phyloP scores from a whole-genome alignment of 1,140 invertebrate genomes.

The Caenorhabditis elegans region DNA sequence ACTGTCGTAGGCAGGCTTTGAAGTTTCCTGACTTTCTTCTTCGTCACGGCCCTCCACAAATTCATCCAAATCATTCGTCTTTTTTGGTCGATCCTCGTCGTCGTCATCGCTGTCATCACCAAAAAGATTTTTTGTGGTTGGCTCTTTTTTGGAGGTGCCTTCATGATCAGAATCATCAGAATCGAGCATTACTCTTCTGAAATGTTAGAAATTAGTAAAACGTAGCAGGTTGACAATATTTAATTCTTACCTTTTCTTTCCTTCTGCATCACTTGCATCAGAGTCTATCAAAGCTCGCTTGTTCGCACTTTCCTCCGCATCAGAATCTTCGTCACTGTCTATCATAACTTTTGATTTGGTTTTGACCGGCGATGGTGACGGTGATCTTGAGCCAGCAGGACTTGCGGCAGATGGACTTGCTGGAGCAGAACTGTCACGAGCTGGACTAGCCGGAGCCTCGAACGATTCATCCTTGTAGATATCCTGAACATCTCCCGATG shows the following conservation, averaged over 20 bases:
- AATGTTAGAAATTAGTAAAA: neutral
- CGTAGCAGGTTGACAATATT: too few relatives aligned
- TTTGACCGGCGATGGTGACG: neutral
- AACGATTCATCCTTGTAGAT: neutral
- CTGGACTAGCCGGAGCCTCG: neutral
- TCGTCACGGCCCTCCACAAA: neutral
- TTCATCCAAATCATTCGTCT: conserved; percentile 27
- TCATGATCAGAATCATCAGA: conserved; percentile 22
- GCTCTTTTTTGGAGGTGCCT: neutral
- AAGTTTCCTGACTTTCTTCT: neutral
- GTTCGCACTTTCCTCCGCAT: neutral
- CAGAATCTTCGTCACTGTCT: neutral
- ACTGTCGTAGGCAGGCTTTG: neutral
- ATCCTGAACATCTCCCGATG: neutral
- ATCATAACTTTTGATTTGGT: neutral
- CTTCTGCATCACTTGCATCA: neutral
- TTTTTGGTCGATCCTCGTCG: neutral
- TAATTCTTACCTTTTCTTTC: neutral
- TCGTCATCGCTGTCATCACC: conserved; percentile 24
- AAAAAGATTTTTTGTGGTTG: neutral
- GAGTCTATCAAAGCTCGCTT: neutral
- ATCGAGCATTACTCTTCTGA: neutral
- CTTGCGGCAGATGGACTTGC: neutral
- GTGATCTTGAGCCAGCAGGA: neutral
- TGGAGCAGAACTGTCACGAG: neutral